Conservation (phyloP, 2,797 vertebrate species). For the Hydrophis major region DNA sequence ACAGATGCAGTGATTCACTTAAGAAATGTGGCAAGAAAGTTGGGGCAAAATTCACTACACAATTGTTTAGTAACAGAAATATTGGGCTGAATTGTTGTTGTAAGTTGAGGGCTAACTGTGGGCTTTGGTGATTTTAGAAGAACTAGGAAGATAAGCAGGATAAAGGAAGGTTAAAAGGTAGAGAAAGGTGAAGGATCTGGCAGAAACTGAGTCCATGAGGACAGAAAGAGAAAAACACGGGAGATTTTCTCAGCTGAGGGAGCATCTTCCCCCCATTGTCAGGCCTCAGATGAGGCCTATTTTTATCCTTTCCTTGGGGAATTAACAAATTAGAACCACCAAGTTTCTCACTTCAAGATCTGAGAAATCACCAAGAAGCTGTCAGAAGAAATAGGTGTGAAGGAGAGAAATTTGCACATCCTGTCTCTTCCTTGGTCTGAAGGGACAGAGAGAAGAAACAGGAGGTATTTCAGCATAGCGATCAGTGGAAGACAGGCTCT, state of each 20-base stretch:
- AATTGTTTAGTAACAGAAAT: background rate
- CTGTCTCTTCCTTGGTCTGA: background rate
- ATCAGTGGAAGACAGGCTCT: background rate
- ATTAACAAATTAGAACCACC: background rate
- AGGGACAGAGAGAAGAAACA: background rate
- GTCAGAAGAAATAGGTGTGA: background rate
- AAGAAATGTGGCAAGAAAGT: background rate
- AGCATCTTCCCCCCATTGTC: background rate
- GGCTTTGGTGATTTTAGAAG: background rate
- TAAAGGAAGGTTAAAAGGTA: background rate
- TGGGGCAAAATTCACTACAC: background rate
- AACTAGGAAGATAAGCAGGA: background rate
- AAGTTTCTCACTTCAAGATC: background rate
- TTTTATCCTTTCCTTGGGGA: background rate
- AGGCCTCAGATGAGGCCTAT: background rate
- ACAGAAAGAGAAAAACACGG: background rate
- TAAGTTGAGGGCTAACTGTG: background rate
- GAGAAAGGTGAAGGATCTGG: background rate
- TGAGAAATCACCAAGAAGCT: background rate
- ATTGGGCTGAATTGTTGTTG: background rate
- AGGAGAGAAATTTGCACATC: background rate
- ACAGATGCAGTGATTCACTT: background rate
- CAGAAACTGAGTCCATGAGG: background rate
- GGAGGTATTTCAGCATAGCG: background rate
- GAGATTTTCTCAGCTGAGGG: background rate